Conservation (phyloP, 2,113 vertebrate species). For the Struthio camelus region DNA sequence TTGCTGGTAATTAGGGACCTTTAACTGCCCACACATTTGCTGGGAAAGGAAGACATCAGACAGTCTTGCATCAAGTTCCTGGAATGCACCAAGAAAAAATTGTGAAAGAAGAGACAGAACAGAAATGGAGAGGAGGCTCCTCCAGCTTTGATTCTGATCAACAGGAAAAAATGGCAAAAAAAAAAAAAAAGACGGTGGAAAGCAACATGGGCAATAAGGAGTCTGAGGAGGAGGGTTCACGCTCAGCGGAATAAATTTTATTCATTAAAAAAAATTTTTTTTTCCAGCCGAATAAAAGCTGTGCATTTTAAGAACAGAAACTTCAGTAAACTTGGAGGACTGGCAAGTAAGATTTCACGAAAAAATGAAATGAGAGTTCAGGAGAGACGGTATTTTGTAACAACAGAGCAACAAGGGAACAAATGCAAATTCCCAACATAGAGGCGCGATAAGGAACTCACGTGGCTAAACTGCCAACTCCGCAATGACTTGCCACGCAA, state of each 20-base stretch:
- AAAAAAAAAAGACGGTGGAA: neutral
- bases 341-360: neutral
- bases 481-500: neutral
- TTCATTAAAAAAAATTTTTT: too few species aligned
- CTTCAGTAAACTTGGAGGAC: neutral
- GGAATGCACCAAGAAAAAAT: neutral
- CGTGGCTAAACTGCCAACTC: neutral
- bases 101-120: neutral
- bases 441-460: neutral
- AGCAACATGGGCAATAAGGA: neutral
- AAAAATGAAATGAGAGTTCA: neutral
- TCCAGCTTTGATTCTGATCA: neutral
- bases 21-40: constrained; percentile 56
- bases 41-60: constrained; percentile 44
- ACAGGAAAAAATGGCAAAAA: neutral
- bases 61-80: constrained; percentile 4
- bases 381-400: constrained; percentile 14
- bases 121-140: neutral
- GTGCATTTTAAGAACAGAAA: neutral
- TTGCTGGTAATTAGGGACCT: constrained; percentile 36
- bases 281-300: neutral
- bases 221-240: fast-evolving
- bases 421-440: neutral
- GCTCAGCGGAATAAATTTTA: neutral
- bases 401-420: neutral